Evolutionary conservation across 2,888 invertebrate genomes (phyloP), one percentile per base, ranked within the genome.

Genomic region (Temnothorax rugatulus): DNA sequence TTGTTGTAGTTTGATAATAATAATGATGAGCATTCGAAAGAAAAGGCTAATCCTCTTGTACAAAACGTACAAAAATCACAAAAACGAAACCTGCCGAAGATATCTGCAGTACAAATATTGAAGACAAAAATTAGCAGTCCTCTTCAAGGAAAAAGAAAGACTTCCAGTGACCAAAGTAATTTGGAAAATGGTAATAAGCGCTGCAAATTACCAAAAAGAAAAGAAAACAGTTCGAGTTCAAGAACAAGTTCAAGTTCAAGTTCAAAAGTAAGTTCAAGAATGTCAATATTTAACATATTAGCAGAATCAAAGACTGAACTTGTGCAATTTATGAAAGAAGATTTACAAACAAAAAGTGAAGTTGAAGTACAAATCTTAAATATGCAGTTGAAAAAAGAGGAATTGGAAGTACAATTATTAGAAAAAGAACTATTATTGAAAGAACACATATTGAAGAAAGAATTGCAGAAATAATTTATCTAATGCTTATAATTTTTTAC

Each of bases 371-470:
- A 66, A 15, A 66, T 66, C 2, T 25, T 66, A 3, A 11, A 66
- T 21, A 66, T 21, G 44, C 64, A 66, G 44, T 15, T 66, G n/a
- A 7, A 21, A 11, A 66, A 66, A 11, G 64, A 66, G 44, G 21
- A 66, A 66, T 44, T 66, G 8, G 44, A 66, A 21, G 64, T 66
- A 44, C 21, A 66, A 66, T 7, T 66, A 66, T 44, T 66, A 21
- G 7, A 44, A 66, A 66, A 44, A 44, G n/a, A 63, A 11, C n/a
- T 63, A n/a, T 4, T 13, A 5, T 57, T 57, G 13, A 57, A 1
- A 66, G 44, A 66, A 25, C 9, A 44, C 21, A 66, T 66, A 5
- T 44, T 41, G 21, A 63, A 63, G 34, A 25, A 63, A 29, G 29
- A 25, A 63, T 34, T 38, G 21, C 9, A 63, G 15, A 63, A 63